Percentiles rank a stretch among this genome's conserved stretches.
These are phyloP conservation scores for Scylla paramamosain DNA, from an alignment of 1,140 invertebrate species.

Conservation along the genomic window DNA sequence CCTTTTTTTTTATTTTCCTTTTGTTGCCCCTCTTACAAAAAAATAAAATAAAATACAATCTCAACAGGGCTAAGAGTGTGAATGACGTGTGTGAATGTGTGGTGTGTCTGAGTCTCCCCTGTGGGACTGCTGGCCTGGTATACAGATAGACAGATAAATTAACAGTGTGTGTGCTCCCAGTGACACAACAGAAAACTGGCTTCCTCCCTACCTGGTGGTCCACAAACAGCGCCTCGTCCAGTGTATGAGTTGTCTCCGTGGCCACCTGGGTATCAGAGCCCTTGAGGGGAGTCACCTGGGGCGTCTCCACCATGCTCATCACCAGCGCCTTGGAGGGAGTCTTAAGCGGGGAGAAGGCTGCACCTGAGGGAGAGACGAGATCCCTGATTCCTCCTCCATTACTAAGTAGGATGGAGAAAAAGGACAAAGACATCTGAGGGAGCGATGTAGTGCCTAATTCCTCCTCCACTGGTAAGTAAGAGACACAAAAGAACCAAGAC, in stretches of 20 bases:
- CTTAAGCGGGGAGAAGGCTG: constrained; percentile 44
- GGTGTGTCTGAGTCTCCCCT: neutral
- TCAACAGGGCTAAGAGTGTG: too few species aligned
- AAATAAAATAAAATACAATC: too few species aligned
- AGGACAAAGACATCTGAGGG: too few species aligned
- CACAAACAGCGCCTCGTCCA: constrained; percentile 61
- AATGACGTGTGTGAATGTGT: neutral
- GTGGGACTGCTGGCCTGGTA: neutral
- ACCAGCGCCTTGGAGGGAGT: constrained; percentile 62
- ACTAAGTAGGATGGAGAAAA: too few species aligned
- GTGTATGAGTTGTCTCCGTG: neutral
- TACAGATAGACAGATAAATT: neutral
- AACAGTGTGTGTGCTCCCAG: neutral
- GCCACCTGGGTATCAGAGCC: neutral
- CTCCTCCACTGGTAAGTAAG: neutral
- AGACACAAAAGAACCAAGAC: too few species aligned
- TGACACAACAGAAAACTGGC: too few species aligned
- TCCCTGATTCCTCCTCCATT: neutral
- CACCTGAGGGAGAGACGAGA: neutral
- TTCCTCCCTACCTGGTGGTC: constrained; percentile 60
- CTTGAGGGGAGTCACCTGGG: constrained; percentile 53
- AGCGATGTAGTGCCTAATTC: neutral
- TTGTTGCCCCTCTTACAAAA: too few species aligned
- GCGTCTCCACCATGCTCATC: constrained; percentile 61
- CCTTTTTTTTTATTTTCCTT: too few species aligned